These are phyloP conservation scores for Protobothrops flavoviridis DNA, from an alignment of 2,113 vertebrate genomes.

Conservation along the genomic window DNA sequence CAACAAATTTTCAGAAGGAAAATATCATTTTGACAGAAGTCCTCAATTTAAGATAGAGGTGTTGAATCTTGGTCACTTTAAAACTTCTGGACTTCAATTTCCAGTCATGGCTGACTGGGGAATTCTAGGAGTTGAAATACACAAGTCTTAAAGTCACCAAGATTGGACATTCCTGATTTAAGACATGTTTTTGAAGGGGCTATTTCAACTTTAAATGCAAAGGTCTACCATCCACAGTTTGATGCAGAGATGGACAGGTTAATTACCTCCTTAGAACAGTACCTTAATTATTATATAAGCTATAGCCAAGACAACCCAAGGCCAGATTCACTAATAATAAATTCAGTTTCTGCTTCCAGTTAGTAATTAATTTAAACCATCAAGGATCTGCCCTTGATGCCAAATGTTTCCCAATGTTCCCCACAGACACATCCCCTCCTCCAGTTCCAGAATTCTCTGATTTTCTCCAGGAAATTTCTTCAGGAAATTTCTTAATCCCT, in stretches of 20 bases:
- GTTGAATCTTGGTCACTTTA: not conserved
- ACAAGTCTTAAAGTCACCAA: not conserved
- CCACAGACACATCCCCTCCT: not conserved
- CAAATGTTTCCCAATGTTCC: not conserved
- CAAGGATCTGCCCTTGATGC: not conserved
- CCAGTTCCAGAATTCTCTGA: not conserved
- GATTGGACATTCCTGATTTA: not conserved
- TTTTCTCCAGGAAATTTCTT: not conserved
- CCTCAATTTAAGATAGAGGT: not conserved
- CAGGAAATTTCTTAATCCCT: not conserved
- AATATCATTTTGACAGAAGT: not conserved
- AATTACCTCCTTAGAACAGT: not conserved
- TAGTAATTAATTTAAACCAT: not conserved
- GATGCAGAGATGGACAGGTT: not conserved
- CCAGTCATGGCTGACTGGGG: not conserved
- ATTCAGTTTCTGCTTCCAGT: not conserved
- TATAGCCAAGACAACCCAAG: not conserved
- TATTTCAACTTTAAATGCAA: not conserved
- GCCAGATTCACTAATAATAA: not conserved
- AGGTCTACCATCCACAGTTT: not conserved
- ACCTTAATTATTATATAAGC: not conserved
- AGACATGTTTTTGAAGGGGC: not conserved
- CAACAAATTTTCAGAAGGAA: not conserved
- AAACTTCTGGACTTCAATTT: not conserved
- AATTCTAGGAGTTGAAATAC: not conserved